A percentile compares a stretch with the other conserved stretches of the same genome.
These are phyloP conservation scores for Adrianichthys oophorus DNA, from an alignment of 2,797 vertebrate species.

Conservation along the genomic window DNA sequence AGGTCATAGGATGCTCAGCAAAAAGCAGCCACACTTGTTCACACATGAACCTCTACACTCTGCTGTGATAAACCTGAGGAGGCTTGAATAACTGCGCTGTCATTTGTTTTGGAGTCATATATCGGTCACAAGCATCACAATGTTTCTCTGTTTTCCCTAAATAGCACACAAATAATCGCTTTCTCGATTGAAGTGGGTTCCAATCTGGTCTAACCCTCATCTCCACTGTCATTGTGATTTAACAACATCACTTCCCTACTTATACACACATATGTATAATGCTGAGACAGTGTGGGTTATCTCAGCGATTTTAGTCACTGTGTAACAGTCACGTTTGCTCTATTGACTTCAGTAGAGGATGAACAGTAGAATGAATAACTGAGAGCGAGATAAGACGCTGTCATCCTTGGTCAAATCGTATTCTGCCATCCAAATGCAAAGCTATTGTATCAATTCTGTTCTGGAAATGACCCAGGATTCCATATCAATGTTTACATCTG, in stretches of 20 bases:
- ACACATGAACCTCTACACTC: slow-evolving; percentile 20
- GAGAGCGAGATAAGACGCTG: slow-evolving; percentile 50
- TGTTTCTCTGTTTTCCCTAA: slow-evolving; percentile 7
- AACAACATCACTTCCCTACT: slow-evolving; percentile 5
- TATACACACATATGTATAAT: slow-evolving; percentile 9
- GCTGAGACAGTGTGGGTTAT: slow-evolving; percentile 11
- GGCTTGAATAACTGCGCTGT: not conserved
- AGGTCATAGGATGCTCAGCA: slow-evolving; percentile 18
- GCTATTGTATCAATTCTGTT: slow-evolving; percentile 27
- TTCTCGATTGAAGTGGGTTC: slow-evolving; percentile 4
- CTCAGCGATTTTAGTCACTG: slow-evolving; percentile 27
- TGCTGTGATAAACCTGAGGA: slow-evolving; percentile 14
- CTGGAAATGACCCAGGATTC: slow-evolving; percentile 23
- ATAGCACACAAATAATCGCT: not conserved
- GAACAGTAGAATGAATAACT: slow-evolving; percentile 33
- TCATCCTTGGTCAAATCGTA: slow-evolving; percentile 52
- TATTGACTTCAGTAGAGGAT: slow-evolving; percentile 34
- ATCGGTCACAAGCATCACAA: not conserved
- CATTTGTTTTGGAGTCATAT: not conserved
- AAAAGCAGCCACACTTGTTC: slow-evolving; percentile 31
- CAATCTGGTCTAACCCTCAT: slow-evolving; percentile 5
- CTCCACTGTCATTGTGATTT: slow-evolving; percentile 16
- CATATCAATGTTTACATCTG: slow-evolving; percentile 39
- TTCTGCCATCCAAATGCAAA: slow-evolving; percentile 39
- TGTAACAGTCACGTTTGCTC: slow-evolving; percentile 53